A percentile compares a stretch with the other conserved stretches of the same genome.
phyloP scores from a whole-genome alignment of 2,888 invertebrate species.

The Isoperla grammatica region DNA sequence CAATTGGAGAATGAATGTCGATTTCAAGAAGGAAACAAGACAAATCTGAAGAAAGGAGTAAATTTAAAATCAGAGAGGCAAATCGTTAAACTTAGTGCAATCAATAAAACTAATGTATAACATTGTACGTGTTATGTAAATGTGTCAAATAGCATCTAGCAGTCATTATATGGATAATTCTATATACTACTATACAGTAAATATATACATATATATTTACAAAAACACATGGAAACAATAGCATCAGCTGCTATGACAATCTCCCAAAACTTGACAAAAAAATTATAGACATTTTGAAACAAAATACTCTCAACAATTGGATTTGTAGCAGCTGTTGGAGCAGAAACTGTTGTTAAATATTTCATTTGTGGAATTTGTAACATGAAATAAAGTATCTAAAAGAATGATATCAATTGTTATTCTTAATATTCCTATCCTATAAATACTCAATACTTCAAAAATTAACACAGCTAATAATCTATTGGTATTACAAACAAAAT shows the following conservation, averaged over 20 bases:
- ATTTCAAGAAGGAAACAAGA: constrained; percentile 12
- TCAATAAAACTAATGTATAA: constrained; percentile 28
- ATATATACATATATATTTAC: constrained; percentile 16
- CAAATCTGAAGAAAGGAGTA: constrained; percentile 13
- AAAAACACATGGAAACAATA: constrained; percentile 18
- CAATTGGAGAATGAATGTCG: constrained; percentile 7
- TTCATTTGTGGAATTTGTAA: constrained; percentile 28
- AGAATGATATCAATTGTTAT: neutral
- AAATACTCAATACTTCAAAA: neutral
- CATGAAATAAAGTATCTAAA: constrained; percentile 14
- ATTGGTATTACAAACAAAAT: too few species aligned
- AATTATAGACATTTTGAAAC: neutral
- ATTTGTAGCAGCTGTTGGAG: neutral
- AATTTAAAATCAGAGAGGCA: constrained; percentile 2
- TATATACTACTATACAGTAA: constrained; percentile 19
- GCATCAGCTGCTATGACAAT: constrained; percentile 31
- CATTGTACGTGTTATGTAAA: constrained; percentile 17
- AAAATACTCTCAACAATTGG: constrained; percentile 8
- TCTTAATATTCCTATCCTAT: neutral
- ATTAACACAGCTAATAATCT: neutral
- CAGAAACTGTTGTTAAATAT: neutral
- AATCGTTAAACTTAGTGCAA: constrained; percentile 28
- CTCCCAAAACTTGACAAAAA: constrained; percentile 19
- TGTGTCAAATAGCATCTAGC: constrained; percentile 24
- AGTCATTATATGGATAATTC: constrained; percentile 24